A percentile compares a stretch with the other conserved stretches of the same genome.
Evolutionary conservation across 2,888 invertebrate genomes (phyloP).

Genomic region (Eudasyphora cyanicolor): DNA sequence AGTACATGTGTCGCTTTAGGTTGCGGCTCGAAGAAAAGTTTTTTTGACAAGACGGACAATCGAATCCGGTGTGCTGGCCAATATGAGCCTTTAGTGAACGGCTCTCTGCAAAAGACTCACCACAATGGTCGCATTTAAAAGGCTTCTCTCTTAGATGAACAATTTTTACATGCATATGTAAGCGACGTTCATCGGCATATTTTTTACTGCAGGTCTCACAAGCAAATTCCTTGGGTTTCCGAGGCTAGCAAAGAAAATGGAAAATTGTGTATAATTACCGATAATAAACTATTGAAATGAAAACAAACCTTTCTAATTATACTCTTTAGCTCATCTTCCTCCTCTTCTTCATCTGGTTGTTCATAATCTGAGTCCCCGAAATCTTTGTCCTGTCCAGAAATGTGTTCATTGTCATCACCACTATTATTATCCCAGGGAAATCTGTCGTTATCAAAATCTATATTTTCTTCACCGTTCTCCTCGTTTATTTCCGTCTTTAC

Average conservation of each 20-base stretch:
- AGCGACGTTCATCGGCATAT: slow-evolving; percentile 36
- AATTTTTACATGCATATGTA: slow-evolving; percentile 53
- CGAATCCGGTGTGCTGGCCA: slow-evolving; percentile 40
- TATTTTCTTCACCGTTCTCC: slow-evolving; percentile 9
- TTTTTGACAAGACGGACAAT: slow-evolving; percentile 50
- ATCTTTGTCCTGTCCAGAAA: slow-evolving; percentile 13
- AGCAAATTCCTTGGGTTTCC: slow-evolving; percentile 52
- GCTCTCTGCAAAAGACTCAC: slow-evolving; percentile 53
- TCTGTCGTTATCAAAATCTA: slow-evolving; percentile 21
- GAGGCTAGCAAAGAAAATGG: slow-evolving; percentile 23
- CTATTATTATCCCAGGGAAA: not conserved
- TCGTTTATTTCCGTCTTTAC: not conserved
- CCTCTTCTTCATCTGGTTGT: not conserved
- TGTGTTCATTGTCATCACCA: slow-evolving; percentile 22
- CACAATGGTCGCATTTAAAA: slow-evolving; percentile 52
- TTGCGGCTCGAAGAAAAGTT: slow-evolving; percentile 44
- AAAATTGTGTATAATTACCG: too few relatives aligned
- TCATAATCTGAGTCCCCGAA: not conserved
- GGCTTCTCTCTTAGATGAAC: slow-evolving; percentile 50
- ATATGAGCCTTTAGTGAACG: slow-evolving; percentile 44
- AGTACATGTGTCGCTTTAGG: slow-evolving; percentile 46
- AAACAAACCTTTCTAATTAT: slow-evolving; percentile 45
- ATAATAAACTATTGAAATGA: not conserved
- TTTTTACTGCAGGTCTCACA: slow-evolving; percentile 54
- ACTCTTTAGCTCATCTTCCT: slow-evolving; percentile 47